These are phyloP conservation scores for Synchiropus splendidus DNA, from an alignment of 2,113 vertebrate species.

Conservation along the genomic window DNA sequence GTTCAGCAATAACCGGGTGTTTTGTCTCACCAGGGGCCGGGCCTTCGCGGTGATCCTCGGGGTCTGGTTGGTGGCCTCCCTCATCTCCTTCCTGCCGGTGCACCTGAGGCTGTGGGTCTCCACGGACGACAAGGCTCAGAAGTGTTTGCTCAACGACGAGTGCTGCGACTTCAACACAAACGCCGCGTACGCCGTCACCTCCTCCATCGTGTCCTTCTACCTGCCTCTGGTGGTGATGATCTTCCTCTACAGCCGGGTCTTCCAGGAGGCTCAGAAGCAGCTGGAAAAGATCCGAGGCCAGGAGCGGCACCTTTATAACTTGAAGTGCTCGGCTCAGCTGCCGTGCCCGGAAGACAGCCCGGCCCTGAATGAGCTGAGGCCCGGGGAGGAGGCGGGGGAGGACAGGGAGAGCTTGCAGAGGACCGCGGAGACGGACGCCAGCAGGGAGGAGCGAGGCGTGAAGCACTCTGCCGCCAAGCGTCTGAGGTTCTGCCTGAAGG, in stretches of 20 bases:
- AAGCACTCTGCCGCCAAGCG: constrained; percentile 36
- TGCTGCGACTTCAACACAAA: constrained; percentile 95
- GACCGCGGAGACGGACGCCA: constrained; percentile 7
- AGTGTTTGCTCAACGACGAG: constrained; percentile 56
- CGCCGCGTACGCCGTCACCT: constrained; percentile 77
- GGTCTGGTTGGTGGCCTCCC: constrained; percentile 85
- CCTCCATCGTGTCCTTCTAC: constrained; percentile 95
- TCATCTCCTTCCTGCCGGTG: constrained; percentile 94
- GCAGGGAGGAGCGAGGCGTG: constrained; percentile 30
- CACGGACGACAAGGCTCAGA: constrained; percentile 10
- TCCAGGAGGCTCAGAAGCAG: constrained; percentile 88
- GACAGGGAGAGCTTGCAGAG: constrained; percentile 18
- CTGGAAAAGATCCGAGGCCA: constrained; percentile 82
- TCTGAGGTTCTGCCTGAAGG: constrained; percentile 80
- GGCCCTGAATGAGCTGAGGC: constrained; percentile 49
- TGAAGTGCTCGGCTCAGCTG: constrained; percentile 51
- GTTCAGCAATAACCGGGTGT: neutral
- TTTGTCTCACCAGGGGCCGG: constrained; percentile 27
- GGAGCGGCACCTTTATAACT: constrained; percentile 75
- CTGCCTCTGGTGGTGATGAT: constrained; percentile 88
- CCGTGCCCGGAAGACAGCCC: constrained; percentile 49
- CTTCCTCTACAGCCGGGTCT: constrained; percentile 86
- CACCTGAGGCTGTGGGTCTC: constrained; percentile 83
- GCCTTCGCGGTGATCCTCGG: constrained; percentile 76
- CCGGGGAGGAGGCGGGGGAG: constrained; percentile 18